Evolutionary conservation across 2,888 invertebrate species (phyloP).

Genomic region (Pheosia tremula): DNA sequence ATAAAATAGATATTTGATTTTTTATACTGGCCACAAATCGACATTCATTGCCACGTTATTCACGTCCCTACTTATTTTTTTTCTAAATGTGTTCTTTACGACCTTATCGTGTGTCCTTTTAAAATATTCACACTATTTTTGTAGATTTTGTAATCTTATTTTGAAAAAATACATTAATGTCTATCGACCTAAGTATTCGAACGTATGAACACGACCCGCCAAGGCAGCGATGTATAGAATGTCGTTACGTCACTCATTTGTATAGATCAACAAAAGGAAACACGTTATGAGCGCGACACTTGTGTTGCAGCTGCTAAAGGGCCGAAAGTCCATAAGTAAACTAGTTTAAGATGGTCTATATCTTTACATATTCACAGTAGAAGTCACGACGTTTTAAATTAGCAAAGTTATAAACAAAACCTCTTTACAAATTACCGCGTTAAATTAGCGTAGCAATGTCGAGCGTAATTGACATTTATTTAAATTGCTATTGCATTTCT

Average conservation of each 20-base stretch:
- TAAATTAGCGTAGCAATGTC: background rate
- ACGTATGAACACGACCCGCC: background rate
- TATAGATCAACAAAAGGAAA: conserved; percentile 44
- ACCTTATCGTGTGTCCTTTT: too few species aligned
- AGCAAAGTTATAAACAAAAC: background rate
- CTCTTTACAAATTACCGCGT: background rate
- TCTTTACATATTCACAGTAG: background rate
- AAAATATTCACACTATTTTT: too few species aligned
- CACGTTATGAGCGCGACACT: conserved; percentile 31
- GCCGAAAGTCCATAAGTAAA: conserved; percentile 5
- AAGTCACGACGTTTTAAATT: background rate
- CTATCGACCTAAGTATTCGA: background rate
- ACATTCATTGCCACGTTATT: too few species aligned
- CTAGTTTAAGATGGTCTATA: background rate
- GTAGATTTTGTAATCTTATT: too few species aligned
- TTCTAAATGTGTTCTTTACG: too few species aligned
- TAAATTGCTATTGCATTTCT: background rate
- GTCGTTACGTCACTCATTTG: conserved; percentile 38
- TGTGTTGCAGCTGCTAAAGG: conserved; percentile 31
- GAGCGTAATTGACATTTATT: background rate
- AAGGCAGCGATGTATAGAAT: conserved; percentile 27
- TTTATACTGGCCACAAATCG: too few species aligned
- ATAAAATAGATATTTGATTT: too few species aligned
- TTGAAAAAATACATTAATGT: background rate
- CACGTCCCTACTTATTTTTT: too few species aligned